A percentile compares a stretch with the other conserved stretches of the same genome.
Evolutionary conservation across 2,113 vertebrate genomes (phyloP).

Genomic region (Corythornis madagascariensis): DNA sequence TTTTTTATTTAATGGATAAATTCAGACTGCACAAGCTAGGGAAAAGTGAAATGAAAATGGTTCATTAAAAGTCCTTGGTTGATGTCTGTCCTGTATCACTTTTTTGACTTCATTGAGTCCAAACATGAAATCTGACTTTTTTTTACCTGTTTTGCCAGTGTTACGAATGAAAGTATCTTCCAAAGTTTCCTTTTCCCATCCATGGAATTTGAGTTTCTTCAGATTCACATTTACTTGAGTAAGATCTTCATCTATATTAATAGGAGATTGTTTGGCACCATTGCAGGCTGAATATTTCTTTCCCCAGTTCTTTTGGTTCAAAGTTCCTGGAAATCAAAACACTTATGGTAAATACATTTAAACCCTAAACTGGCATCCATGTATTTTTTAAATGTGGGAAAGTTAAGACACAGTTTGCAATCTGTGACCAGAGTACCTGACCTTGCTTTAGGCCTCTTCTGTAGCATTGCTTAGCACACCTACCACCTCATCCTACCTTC

Average conservation of each 20-base stretch:
- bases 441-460: not conserved
- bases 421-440: not conserved
- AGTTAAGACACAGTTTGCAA: not conserved
- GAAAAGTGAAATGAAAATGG: constrained; percentile 17
- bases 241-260: constrained; percentile 92
- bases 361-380: not conserved
- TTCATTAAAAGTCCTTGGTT: not conserved
- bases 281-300: constrained; percentile 95
- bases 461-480: not conserved
- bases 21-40: not conserved
- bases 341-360: not conserved
- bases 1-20: not conserved
- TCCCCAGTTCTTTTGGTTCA: constrained; percentile 94
- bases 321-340: constrained; percentile 80
- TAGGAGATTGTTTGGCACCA: constrained; percentile 93
- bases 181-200: constrained; percentile 83
- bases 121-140: not conserved
- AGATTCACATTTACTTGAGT: constrained; percentile 92
- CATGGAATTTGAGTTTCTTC: constrained; percentile 88
- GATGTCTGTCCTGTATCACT: not conserved
- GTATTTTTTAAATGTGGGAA: not conserved
- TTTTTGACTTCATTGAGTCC: not conserved
- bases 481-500: not conserved
- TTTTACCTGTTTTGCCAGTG: constrained; percentile 92
- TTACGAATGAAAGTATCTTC: constrained; percentile 87